Evolutionary conservation across 2,113 vertebrate species (phyloP), one percentile per base, ranked within the genome.

Genomic region (Uropsilus gracilis): DNA sequence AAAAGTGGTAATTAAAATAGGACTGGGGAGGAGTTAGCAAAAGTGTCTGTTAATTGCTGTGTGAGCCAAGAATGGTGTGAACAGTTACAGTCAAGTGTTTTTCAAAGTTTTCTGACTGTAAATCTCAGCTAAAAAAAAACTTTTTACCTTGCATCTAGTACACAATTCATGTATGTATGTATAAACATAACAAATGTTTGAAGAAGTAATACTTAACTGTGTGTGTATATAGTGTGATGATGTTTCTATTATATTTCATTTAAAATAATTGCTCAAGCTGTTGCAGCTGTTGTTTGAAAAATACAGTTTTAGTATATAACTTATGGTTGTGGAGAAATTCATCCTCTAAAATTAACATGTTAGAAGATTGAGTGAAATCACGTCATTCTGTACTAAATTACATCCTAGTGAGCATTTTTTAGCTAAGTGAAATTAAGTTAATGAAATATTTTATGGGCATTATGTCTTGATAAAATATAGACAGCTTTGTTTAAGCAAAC

Each of bases 401-500:
- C 66, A 28, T 61, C 59, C 5, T 76, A 6, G 28, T 86, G 48
- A 89, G 5, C 72, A 64, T 73, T 94, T 81, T 75, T 95, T 55
- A 91, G 46, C 55, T 10, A 69, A 12, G 12, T 28, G 59, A 55
- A 77, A 42, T 42, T 59, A 85, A 50, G 44, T 55, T 76, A 64
- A 76, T 93, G 73, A 91, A 66, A 46, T 94, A 78, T 59, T 92
- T 94, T 76, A 34, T 13, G 81, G 81, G 18, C 20, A 3, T 94
- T 92, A 22, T 78, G 22, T 87, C 53, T 87, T 93, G 66, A 44
- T 94, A 59, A 97, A 84, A 87, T 87, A 46, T 37, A 90, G 75
- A 37, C 50, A 86, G 10, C 39, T 94, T 95, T 90, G 28, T 46
- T 32, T 42, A 61, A 72, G n/a, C n/a, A 71, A 68, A 69, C 42